A percentile compares a stretch with the other conserved stretches of the same genome.
Evolutionary conservation across 1,140 invertebrate genomes (phyloP).

Genomic region (Gonioctena quinquepunctata): DNA sequence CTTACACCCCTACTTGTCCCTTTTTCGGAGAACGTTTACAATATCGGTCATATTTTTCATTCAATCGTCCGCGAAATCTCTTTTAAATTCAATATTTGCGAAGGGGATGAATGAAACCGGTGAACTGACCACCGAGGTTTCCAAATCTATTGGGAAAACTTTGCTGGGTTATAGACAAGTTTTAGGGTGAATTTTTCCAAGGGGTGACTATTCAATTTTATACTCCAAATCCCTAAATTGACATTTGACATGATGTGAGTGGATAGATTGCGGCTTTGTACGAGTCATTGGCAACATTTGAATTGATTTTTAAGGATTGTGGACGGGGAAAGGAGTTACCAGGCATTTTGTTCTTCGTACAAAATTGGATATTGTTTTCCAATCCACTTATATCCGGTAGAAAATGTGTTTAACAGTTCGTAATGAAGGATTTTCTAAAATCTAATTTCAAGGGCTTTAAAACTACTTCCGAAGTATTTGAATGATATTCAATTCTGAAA

Average conservation of each 20-base stretch:
- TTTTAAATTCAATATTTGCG: constrained; percentile 24
- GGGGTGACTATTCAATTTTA: constrained; percentile 23
- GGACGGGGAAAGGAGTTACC: too few species aligned
- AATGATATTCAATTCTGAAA: too few species aligned
- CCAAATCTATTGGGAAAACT: constrained; percentile 19
- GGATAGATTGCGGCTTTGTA: background rate
- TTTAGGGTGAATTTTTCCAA: constrained; percentile 18
- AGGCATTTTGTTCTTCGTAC: too few species aligned
- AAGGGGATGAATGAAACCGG: constrained; percentile 10
- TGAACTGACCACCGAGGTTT: constrained; percentile 17
- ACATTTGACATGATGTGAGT: constrained; percentile 4
- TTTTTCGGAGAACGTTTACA: background rate
- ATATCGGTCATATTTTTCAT: constrained; percentile 6
- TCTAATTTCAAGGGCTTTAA: too few species aligned
- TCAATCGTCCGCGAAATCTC: constrained; percentile 18
- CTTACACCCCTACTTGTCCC: too few species aligned
- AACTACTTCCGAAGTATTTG: too few species aligned
- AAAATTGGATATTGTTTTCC: too few species aligned
- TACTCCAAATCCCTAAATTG: background rate
- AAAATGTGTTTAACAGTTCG: too few species aligned
- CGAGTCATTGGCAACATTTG: background rate
- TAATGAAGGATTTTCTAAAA: too few species aligned
- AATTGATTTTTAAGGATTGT: background rate
- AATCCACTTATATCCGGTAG: too few species aligned
- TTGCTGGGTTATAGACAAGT: constrained; percentile 22